These are phyloP conservation scores for Clinocottus analis DNA, from an alignment of 2,113 vertebrate genomes.

Conservation along the genomic window DNA sequence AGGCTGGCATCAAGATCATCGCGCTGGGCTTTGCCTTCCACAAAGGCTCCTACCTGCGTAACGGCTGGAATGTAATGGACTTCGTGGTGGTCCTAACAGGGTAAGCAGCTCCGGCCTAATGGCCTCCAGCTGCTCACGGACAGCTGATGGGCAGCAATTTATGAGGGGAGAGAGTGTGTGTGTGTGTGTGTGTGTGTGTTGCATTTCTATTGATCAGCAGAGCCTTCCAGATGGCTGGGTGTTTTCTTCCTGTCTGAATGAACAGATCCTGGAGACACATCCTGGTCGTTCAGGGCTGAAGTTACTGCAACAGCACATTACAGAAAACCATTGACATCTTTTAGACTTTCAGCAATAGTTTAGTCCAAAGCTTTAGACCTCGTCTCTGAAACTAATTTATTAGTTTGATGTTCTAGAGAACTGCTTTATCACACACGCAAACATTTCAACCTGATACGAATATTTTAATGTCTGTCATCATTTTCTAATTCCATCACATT, in stretches of 20 bases:
- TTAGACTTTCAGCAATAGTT: background rate
- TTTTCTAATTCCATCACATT: background rate
- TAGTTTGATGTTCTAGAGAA: background rate
- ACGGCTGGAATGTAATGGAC: constrained; percentile 99
- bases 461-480: background rate
- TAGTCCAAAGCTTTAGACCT: background rate
- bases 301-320: background rate
- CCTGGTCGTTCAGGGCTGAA: no score
- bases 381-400: background rate
- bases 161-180: constrained; percentile 41
- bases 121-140: constrained; percentile 64
- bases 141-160: constrained; percentile 67
- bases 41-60: constrained; percentile 97
- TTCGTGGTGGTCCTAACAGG: constrained; percentile 98
- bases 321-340: background rate
- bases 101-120: constrained; percentile 84
- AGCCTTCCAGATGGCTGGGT: constrained; percentile 53
- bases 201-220: constrained; percentile 48
- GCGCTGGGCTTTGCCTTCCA: constrained; percentile 98
- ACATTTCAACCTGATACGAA: background rate
- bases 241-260: constrained; percentile 57
- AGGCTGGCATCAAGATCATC: constrained; percentile 98
- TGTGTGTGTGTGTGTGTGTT: constrained; percentile 43
- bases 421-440: background rate
- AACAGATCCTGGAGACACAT: constrained; percentile 34